Base-by-base conservation (phyloP, 2,797 vertebrate genomes). In the Bradypodion pumilum region DNA sequence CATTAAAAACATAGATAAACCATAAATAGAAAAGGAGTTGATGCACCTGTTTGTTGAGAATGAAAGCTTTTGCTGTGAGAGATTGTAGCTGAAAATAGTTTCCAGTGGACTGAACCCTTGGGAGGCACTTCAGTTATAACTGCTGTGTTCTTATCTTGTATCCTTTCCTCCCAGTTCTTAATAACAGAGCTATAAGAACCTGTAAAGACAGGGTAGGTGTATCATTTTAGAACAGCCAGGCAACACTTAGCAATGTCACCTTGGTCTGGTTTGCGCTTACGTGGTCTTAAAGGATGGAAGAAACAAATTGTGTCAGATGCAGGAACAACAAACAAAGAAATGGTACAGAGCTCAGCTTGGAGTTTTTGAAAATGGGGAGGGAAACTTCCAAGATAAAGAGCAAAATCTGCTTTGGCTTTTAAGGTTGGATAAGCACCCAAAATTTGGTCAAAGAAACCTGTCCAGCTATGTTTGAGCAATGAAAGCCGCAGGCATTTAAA, bases 81-180 rank as follows among this genome's bases (percentile, higher is more conserved):
- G 86, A 77, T 0, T 80, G 88, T 19, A 86, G 70, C 27, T 40
- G 27, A 77, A 0, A 1, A 75, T 80, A 83, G 37, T 85, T 80
- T 91, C 86, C 89, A 80, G 88, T 85, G 88, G 91, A 85, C 74
- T 72, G 44, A 85, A 82, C 12, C 23, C 63, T 86, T 75, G 69
- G 86, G 86, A 91, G 92, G 85, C 78, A 82, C 85, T 90, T 89
- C 80, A 84, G 82, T 63, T 13, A 81, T 85, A 85, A 60, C 90
- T 91, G 80, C 80, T 92, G 85, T 92, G 93, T 90, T 89, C 90
- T 90, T 74, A 87, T 87, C 78, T 85, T 84, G 74, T 86, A 83
- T 83, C 88, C 90, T 93, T 91, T 89, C 92, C 87, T 92, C 85
- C 87, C 88, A 90, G 69, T 49, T 80, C 72, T 89, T 95, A 94